These are phyloP conservation scores for Papilio gigon DNA, from an alignment of 2,888 invertebrate genomes.

Conservation along the genomic window DNA sequence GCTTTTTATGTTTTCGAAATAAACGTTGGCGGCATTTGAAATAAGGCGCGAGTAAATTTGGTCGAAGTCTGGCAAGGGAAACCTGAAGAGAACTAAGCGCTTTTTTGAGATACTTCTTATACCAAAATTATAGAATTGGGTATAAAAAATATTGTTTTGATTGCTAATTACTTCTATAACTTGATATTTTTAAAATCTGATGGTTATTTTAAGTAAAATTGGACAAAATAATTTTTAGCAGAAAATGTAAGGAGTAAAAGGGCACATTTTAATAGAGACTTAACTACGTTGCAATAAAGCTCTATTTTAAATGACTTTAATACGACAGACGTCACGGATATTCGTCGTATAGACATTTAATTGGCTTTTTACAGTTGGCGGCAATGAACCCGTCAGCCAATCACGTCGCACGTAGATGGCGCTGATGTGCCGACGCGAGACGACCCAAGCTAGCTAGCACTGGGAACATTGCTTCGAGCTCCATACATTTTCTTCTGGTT, in stretches of 20 bases:
- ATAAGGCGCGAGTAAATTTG: conserved; percentile 78
- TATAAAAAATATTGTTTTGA: conserved; percentile 56
- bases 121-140: conserved; percentile 57
- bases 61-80: conserved; percentile 68
- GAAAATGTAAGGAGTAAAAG: conserved; percentile 67
- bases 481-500: conserved; percentile 83
- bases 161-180: conserved; percentile 47
- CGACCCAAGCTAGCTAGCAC: conserved; percentile 79
- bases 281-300: conserved; percentile 44
- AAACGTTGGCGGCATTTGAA: conserved; percentile 81
- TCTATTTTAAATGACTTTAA: conserved; percentile 48
- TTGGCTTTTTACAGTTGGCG: conserved; percentile 64
- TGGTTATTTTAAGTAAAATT: conserved; percentile 59
- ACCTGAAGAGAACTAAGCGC: conserved; percentile 71
- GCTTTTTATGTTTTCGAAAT: conserved; percentile 76
- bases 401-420: conserved; percentile 73
- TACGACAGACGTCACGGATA: conserved; percentile 71
- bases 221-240: conserved; percentile 65
- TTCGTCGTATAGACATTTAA: conserved; percentile 75
- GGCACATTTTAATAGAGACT: conserved; percentile 47
- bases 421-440: conserved; percentile 75
- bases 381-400: conserved; percentile 65
- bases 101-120: conserved; percentile 80
- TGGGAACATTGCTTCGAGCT: conserved; percentile 81
- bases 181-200: conserved; percentile 53